Conservation (phyloP, 2,113 vertebrate genomes). For the Lagopus leucura region DNA sequence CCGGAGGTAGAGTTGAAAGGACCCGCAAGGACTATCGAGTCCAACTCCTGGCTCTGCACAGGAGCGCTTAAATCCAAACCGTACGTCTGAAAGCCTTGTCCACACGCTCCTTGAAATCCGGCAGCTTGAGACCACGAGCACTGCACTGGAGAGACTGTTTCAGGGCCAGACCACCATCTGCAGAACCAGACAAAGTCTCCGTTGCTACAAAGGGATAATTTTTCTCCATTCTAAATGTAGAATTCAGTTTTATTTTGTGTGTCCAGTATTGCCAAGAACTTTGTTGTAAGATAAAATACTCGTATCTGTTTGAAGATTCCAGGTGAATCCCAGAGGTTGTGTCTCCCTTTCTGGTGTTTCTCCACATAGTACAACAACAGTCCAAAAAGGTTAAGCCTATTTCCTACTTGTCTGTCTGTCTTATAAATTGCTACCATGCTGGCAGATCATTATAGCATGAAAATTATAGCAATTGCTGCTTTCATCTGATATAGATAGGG, state of each 20-base stretch:
- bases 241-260: neutral
- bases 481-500: neutral
- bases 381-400: neutral
- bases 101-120: neutral
- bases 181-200: neutral
- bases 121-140: neutral
- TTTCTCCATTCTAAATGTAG: neutral
- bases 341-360: neutral
- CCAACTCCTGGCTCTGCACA: neutral
- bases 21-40: too few relatives aligned
- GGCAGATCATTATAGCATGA: neutral
- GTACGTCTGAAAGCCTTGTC: neutral
- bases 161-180: too few relatives aligned
- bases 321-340: neutral
- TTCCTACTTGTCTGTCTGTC: neutral
- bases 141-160: too few relatives aligned
- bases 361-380: neutral
- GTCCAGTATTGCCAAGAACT: neutral
- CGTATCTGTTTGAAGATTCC: neutral
- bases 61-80: neutral
- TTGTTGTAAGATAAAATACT: neutral
- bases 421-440: neutral
- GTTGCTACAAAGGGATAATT: accelerated
- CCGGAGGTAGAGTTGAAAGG: too few relatives aligned
- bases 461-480: neutral